phyloP scores from a whole-genome alignment of 2,113 vertebrate species.

The Syrmaticus mikado region DNA sequence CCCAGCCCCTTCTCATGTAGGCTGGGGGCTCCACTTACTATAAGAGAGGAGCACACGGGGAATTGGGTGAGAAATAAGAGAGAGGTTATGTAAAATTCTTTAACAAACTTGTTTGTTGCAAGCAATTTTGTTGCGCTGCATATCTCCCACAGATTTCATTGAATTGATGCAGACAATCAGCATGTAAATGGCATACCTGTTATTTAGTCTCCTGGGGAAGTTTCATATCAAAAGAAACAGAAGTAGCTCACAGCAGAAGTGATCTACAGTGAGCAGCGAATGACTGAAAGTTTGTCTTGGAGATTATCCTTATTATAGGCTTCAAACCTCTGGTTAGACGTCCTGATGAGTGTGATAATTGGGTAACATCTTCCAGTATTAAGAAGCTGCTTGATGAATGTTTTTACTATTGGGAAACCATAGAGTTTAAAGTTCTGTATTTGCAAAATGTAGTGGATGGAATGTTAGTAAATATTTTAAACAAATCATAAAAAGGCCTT shows the following conservation, averaged over 20 bases:
- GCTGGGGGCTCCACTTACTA: neutral
- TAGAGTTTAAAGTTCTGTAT: neutral
- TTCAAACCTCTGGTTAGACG: conserved; percentile 36
- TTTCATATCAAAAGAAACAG: conserved; percentile 39
- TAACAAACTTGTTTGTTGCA: conserved; percentile 43
- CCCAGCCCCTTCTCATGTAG: neutral
- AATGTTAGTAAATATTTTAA: conserved; percentile 25
- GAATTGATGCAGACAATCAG: conserved; percentile 59
- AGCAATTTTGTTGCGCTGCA: conserved; percentile 28
- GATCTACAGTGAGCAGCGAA: neutral
- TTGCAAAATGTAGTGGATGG: neutral
- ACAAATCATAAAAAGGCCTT: neutral
- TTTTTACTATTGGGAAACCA: neutral
- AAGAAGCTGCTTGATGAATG: conserved; percentile 5
- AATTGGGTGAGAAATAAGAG: neutral
- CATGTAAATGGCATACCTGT: conserved; percentile 2
- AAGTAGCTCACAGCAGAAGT: conserved; percentile 47
- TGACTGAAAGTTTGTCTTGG: conserved; percentile 11
- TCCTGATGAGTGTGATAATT: conserved; percentile 21
- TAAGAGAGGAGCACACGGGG: neutral
- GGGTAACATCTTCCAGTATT: neutral
- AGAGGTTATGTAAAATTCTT: neutral
- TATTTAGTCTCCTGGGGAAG: conserved; percentile 34
- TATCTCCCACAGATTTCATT: neutral
- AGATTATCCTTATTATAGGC: conserved; percentile 27